phyloP scores from a whole-genome alignment of 1,140 invertebrate species.

The Camponotus floridanus region DNA sequence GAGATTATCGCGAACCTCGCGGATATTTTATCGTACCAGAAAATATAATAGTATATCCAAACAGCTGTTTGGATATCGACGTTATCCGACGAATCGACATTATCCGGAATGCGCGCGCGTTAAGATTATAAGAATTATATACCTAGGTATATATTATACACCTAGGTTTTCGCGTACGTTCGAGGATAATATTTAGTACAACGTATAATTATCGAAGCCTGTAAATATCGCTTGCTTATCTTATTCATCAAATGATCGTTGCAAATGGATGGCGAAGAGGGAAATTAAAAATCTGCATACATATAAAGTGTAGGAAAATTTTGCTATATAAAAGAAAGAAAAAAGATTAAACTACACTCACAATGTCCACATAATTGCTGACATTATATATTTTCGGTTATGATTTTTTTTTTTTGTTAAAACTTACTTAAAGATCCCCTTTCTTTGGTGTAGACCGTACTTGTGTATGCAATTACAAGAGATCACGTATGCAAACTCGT shows the following conservation, averaged over 20 bases:
- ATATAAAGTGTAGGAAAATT: neutral
- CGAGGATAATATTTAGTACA: neutral
- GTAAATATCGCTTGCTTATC: neutral
- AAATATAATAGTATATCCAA: conserved; percentile 24
- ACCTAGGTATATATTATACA: neutral
- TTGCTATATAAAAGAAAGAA: neutral
- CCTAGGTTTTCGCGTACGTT: neutral
- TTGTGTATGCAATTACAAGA: neutral
- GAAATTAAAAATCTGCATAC: neutral
- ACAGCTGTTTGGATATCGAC: neutral
- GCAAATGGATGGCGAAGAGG: neutral
- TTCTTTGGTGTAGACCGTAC: neutral
- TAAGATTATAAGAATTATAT: conserved; percentile 1
- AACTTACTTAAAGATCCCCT: neutral
- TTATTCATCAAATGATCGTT: neutral
- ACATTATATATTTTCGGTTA: neutral
- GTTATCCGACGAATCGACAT: neutral
- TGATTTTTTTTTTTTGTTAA: neutral
- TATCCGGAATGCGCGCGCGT: neutral
- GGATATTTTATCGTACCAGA: conserved; percentile 16
- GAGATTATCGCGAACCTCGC: neutral
- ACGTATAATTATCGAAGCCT: neutral
- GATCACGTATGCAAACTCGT: neutral
- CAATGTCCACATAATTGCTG: neutral
- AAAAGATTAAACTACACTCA: neutral